Conservation (phyloP, 1,140 invertebrate genomes). For the Drosophila tropicalis region DNA sequence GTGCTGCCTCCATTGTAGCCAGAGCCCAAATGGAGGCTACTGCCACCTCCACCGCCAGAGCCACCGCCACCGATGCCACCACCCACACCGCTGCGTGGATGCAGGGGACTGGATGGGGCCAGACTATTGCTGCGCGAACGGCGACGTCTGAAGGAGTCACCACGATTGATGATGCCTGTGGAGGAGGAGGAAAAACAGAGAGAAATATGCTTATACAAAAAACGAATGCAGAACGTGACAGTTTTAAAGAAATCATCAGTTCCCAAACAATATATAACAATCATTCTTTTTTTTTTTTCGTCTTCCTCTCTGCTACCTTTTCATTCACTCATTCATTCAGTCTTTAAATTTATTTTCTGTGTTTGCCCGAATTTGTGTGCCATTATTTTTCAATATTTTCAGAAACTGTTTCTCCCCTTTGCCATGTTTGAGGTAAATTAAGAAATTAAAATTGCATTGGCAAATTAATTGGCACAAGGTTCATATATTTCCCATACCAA, state of each 20-base stretch:
- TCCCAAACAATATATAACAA: constrained; percentile 5
- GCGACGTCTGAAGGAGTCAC: constrained; percentile 92
- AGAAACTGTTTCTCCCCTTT: not conserved
- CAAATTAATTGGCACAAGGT: constrained; percentile 25
- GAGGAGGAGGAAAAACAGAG: not conserved
- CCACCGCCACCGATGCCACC: constrained; percentile 67
- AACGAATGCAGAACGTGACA: constrained; percentile 9
- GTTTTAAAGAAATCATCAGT: constrained; percentile 21
- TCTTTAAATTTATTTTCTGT: not conserved
- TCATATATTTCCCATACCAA: constrained; percentile 10
- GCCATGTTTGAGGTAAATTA: constrained; percentile 9
- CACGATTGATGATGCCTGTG: constrained; percentile 93
- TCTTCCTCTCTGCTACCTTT: not conserved
- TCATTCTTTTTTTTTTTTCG: not conserved
- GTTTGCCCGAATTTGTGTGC: not conserved
- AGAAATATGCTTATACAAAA: not conserved
- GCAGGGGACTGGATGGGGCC: constrained; percentile 84
- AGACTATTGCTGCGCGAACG: constrained; percentile 91
- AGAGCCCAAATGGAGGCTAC: constrained; percentile 81
- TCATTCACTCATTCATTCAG: not conserved
- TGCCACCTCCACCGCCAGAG: constrained; percentile 67
- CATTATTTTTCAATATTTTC: not conserved
- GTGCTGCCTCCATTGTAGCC: constrained; percentile 73
- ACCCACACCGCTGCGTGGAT: constrained; percentile 72
- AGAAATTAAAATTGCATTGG: constrained; percentile 39